Percentiles rank a stretch among this genome's conserved stretches.
These are phyloP conservation scores for Solen grandis DNA, from an alignment of 1,140 invertebrate genomes.

Conservation along the genomic window DNA sequence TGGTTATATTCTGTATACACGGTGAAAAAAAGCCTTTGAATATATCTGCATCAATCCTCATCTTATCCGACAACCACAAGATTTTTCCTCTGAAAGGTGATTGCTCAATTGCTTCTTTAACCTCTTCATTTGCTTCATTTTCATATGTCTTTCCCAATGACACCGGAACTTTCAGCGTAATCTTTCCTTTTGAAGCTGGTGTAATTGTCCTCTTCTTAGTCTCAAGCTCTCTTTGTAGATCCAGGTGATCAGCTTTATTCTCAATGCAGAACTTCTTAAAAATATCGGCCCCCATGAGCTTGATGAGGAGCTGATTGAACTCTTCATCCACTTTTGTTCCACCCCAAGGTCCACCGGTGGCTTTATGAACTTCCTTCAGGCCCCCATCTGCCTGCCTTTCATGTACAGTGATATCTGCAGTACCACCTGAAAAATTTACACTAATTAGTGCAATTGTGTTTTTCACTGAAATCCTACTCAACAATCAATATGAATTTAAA, in stretches of 20 bases:
- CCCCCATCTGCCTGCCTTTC: constrained; percentile 25
- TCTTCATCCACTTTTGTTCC: constrained; percentile 39
- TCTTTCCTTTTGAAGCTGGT: constrained; percentile 30
- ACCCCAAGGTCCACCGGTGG: constrained; percentile 41
- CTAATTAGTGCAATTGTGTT: too few species aligned
- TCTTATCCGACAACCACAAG: constrained; percentile 52
- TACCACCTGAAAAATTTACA: constrained; percentile 49
- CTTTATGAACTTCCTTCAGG: constrained; percentile 40
- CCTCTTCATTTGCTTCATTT: background rate
- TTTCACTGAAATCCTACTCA: too few species aligned
- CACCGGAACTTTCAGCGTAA: constrained; percentile 50
- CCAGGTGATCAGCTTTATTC: constrained; percentile 30
- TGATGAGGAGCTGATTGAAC: constrained; percentile 22
- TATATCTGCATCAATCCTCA: constrained; percentile 40
- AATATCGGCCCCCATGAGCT: constrained; percentile 15
- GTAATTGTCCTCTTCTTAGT: constrained; percentile 55
- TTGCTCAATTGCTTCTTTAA: constrained; percentile 13
- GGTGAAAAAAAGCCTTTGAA: constrained; percentile 53
- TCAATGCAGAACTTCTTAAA: constrained; percentile 19
- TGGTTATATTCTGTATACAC: constrained; percentile 40
- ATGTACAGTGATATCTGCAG: constrained; percentile 41
- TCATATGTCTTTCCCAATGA: constrained; percentile 17
- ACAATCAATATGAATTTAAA: too few species aligned
- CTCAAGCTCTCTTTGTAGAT: constrained; percentile 55
- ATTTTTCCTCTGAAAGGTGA: constrained; percentile 47